A percentile compares a stretch with the other conserved stretches of the same genome.
Evolutionary conservation across 2,113 vertebrate genomes (phyloP).

Genomic region (Manacus vitellinus): DNA sequence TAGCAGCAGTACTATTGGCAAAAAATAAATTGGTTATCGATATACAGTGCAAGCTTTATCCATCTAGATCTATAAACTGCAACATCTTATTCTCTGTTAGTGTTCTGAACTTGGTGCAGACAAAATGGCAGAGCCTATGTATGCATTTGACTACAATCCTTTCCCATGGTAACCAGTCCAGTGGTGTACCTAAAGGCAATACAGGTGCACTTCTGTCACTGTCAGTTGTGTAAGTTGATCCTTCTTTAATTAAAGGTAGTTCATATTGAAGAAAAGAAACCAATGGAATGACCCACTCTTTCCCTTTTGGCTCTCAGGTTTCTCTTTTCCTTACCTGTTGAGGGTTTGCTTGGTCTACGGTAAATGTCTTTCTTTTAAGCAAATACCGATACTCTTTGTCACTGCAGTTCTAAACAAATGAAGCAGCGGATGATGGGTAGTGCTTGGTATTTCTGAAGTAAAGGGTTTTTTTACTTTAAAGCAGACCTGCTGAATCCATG

Average conservation of each 20-base stretch:
- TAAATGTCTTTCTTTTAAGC: slow-evolving; percentile 14
- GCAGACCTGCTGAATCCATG: background rate
- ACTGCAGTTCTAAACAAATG: slow-evolving; percentile 10
- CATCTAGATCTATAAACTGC: background rate
- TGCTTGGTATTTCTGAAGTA: slow-evolving; percentile 19
- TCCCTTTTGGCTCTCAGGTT: slow-evolving; percentile 4
- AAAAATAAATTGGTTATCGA: background rate
- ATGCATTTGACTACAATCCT: background rate
- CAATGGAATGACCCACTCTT: background rate
- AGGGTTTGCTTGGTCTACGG: background rate
- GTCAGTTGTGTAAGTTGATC: slow-evolving; percentile 26
- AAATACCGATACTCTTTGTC: background rate
- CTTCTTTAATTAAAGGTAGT: slow-evolving; percentile 43
- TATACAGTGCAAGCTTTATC: background rate
- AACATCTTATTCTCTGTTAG: background rate
- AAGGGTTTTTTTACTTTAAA: background rate
- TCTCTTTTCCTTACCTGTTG: slow-evolving; percentile 6
- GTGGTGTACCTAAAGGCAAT: background rate
- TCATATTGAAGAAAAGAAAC: slow-evolving; percentile 46
- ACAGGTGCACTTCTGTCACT: background rate
- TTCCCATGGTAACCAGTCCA: background rate
- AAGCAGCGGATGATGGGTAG: background rate
- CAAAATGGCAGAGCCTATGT: background rate
- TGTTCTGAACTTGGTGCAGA: background rate
- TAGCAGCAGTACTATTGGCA: background rate